phyloP scores from a whole-genome alignment of 2,113 vertebrate genomes.

The Nothoprocta perdicaria region DNA sequence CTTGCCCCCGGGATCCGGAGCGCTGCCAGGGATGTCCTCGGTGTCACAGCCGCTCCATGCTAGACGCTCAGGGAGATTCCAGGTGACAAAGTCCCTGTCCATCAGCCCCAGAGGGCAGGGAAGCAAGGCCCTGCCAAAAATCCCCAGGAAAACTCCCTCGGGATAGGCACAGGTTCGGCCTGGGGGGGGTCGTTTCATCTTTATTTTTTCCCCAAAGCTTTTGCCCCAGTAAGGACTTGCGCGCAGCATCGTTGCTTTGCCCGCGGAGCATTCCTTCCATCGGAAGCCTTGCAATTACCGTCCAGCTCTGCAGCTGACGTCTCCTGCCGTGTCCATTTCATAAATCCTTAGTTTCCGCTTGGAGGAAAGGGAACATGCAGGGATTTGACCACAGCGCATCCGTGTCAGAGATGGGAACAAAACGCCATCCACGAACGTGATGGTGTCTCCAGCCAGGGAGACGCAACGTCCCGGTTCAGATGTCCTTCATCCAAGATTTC shows the following conservation, averaged over 20 bases:
- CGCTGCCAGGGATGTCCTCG: fast-evolving
- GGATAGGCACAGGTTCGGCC: too few species aligned
- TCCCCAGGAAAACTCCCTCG: not conserved
- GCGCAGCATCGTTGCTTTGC: not conserved
- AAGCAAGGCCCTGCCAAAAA: not conserved
- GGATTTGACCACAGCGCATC: fast-evolving
- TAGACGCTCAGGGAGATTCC: not conserved
- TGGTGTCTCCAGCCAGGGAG: not conserved
- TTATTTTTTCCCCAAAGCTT: not conserved
- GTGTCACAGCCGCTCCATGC: fast-evolving
- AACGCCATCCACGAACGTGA: not conserved
- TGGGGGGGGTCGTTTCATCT: not conserved
- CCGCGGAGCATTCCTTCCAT: not conserved
- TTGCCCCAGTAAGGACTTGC: too few species aligned
- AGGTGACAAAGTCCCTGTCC: not conserved
- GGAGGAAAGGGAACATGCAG: fast-evolving
- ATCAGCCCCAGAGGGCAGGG: not conserved
- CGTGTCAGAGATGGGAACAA: fast-evolving
- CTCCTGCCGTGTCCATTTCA: not conserved
- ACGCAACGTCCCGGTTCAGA: not conserved
- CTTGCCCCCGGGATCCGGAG: fast-evolving
- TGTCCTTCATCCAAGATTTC: not conserved
- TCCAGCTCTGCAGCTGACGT: not conserved
- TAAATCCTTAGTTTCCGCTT: fast-evolving
- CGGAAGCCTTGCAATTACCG: not conserved